phyloP scores from a whole-genome alignment of 2,888 invertebrate genomes.

The Cinara cedri region DNA sequence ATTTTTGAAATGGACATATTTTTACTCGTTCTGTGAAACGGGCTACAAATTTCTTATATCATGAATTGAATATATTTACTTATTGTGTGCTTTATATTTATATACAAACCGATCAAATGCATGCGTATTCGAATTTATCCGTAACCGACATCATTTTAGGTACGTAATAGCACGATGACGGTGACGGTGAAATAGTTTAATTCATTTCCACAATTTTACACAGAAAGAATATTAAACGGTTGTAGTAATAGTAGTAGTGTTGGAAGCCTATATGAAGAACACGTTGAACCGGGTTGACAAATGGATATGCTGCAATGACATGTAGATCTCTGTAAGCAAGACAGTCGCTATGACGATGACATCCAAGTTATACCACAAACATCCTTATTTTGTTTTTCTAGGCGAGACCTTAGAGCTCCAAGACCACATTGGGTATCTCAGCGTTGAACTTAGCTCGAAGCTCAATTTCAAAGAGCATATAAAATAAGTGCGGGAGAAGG shows the following conservation, averaged over 20 bases:
- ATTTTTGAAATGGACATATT: too few species aligned
- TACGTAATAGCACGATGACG: neutral
- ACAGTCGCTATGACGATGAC: neutral
- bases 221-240: neutral
- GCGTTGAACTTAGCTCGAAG: neutral
- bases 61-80: too few species aligned
- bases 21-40: too few species aligned
- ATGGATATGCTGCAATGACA: neutral
- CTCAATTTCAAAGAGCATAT: neutral
- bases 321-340: neutral
- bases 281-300: too few species aligned
- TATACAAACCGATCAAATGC: too few species aligned
- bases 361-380: neutral
- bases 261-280: too few species aligned
- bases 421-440: neutral
- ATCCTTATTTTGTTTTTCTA: neutral
- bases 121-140: conserved; percentile 20
- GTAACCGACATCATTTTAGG: conserved; percentile 5
- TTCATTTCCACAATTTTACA: neutral
- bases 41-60: too few species aligned
- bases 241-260: too few species aligned
- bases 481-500: neutral
- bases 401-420: neutral
- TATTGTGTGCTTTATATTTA: too few species aligned
- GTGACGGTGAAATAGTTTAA: conserved; percentile 2